Evolutionary conservation across 2,888 invertebrate genomes (phyloP).

Genomic region (Catocala sponsa): DNA sequence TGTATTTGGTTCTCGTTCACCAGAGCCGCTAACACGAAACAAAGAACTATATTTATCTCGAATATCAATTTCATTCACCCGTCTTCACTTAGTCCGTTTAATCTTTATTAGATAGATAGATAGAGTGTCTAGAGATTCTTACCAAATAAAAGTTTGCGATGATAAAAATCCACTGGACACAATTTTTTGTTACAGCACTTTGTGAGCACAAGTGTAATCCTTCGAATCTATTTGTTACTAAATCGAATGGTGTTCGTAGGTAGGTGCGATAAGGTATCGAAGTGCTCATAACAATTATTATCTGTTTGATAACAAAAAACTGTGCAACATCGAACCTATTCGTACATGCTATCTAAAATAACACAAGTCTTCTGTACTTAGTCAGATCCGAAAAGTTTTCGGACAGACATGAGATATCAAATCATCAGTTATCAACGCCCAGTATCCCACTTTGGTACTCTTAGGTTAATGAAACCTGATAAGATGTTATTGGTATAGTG

Average conservation of each 20-base stretch:
- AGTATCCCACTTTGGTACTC: too few relatives aligned
- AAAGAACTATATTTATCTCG: conserved; percentile 48
- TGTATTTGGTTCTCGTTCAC: conserved; percentile 20
- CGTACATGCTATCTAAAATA: conserved; percentile 20
- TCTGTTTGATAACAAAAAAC: conserved; percentile 59
- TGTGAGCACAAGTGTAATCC: conserved; percentile 40
- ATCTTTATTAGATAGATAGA: conserved; percentile 17
- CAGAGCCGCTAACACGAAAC: conserved; percentile 24
- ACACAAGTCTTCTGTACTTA: background rate
- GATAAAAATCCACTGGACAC: conserved; percentile 14
- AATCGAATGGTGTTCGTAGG: conserved; percentile 49
- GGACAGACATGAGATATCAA: too few relatives aligned
- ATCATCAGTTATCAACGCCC: too few relatives aligned
- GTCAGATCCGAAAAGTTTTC: too few relatives aligned
- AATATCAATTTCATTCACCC: conserved; percentile 46
- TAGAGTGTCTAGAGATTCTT: conserved; percentile 27
- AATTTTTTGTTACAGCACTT: conserved; percentile 23
- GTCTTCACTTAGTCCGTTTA: conserved; percentile 8
- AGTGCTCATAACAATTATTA: conserved; percentile 66
- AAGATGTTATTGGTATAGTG: too few relatives aligned
- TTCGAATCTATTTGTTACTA: conserved; percentile 46
- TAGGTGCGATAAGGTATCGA: conserved; percentile 69
- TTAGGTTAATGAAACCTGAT: too few relatives aligned
- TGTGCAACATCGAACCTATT: conserved; percentile 36
- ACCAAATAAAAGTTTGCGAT: conserved; percentile 30